Conservation (phyloP, 2,797 vertebrate species). For the Mormyrus hasselquistii region DNA sequence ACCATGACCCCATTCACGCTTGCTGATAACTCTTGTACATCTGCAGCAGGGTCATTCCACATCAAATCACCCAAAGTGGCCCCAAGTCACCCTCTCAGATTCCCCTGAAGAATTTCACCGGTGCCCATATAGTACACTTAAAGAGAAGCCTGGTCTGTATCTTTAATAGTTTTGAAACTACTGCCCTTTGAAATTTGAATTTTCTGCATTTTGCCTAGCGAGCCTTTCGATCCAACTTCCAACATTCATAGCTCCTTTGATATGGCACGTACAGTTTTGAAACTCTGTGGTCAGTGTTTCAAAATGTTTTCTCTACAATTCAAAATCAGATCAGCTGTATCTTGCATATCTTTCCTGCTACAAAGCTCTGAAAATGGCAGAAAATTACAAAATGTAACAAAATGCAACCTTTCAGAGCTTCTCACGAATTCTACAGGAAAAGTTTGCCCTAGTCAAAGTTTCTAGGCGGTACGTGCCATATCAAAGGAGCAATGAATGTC, state of each 20-base stretch:
- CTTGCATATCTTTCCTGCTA: not conserved
- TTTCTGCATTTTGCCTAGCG: not conserved
- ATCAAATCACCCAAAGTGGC: not conserved
- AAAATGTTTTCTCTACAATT: not conserved
- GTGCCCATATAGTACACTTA: not conserved
- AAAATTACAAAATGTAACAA: not conserved
- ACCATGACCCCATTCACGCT: not conserved
- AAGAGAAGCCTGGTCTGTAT: not conserved
- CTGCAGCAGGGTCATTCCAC: not conserved
- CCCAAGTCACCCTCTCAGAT: not conserved
- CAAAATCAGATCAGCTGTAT: not conserved
- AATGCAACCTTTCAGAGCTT: not conserved
- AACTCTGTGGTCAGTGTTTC: not conserved
- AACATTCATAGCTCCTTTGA: not conserved
- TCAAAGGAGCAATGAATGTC: not conserved
- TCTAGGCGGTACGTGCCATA: not conserved
- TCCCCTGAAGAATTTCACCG: not conserved
- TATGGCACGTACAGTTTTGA: not conserved
- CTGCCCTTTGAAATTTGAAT: not conserved
- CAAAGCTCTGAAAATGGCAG: not conserved
- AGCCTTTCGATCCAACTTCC: not conserved
- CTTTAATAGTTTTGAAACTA: not conserved
- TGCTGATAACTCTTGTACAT: not conserved
- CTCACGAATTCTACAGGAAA: not conserved
- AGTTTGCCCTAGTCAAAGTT: not conserved